These are phyloP conservation scores for Pipistrellus kuhlii DNA, from an alignment of 2,797 vertebrate species.

Conservation along the genomic window DNA sequence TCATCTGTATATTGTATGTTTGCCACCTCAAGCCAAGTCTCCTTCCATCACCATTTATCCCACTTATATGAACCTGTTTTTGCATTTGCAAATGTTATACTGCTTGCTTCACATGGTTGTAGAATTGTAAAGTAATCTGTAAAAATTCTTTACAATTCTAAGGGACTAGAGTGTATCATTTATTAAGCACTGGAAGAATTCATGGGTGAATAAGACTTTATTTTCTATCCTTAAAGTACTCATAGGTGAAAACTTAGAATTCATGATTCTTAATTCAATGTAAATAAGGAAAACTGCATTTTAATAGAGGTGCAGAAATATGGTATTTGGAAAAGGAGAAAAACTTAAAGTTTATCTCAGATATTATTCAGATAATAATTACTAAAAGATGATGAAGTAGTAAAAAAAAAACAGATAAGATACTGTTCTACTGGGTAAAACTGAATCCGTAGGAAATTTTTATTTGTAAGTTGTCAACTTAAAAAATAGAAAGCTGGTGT, in stretches of 20 bases:
- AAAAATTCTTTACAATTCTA: neutral
- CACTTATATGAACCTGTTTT: neutral
- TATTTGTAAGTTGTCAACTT: neutral
- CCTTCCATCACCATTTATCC: neutral
- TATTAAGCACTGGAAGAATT: neutral
- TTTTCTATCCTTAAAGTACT: neutral
- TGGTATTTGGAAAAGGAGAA: neutral
- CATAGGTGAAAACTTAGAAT: neutral
- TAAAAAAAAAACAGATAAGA: neutral
- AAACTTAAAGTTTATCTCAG: neutral
- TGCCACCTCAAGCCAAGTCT: neutral
- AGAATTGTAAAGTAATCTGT: slow-evolving; percentile 8
- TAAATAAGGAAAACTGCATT: neutral
- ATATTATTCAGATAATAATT: neutral
- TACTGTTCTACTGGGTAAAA: slow-evolving; percentile 19
- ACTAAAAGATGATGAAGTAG: slow-evolving; percentile 22
- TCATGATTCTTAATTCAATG: neutral
- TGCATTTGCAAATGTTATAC: neutral
- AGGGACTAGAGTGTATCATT: neutral
- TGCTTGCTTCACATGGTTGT: neutral
- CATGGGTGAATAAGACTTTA: neutral
- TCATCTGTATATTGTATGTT: neutral
- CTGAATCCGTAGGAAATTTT: slow-evolving; percentile 15
- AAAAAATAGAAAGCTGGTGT: neutral
- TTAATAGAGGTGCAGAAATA: neutral